Conservation (phyloP, 2,113 vertebrate species). For the Nerophis lumbriciformis region DNA sequence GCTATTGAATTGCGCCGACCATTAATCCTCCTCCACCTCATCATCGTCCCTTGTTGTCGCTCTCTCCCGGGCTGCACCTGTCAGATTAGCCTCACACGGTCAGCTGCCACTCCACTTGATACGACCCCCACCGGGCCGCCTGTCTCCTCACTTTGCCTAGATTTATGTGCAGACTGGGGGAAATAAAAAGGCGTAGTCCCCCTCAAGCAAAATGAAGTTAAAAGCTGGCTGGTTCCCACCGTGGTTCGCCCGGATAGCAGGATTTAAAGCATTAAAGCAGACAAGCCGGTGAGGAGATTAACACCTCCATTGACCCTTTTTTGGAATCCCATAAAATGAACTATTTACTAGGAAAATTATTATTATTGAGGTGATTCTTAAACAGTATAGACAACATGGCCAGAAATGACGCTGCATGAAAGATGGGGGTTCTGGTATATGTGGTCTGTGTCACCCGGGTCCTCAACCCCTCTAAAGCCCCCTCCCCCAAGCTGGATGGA, state of each 20-base stretch:
- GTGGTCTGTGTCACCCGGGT: not conserved
- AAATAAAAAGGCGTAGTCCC: conserved; percentile 1
- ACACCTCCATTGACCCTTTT: conserved; percentile 8
- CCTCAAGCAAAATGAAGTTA: conserved; percentile 4
- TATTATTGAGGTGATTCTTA: conserved; percentile 1
- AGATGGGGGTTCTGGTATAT: not conserved
- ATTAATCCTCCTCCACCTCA: conserved; percentile 48
- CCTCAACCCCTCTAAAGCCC: conserved; percentile 30
- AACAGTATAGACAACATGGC: not conserved
- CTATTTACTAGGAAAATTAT: not conserved
- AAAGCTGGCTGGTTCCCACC: not conserved
- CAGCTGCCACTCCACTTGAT: conserved; percentile 61
- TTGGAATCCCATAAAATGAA: conserved; percentile 7
- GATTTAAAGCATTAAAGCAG: conserved; percentile 9
- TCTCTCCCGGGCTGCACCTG: conserved; percentile 66
- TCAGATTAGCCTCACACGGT: conserved; percentile 65
- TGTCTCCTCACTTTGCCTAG: conserved; percentile 46
- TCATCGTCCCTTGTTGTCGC: conserved; percentile 56
- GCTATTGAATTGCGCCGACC: conserved; percentile 19
- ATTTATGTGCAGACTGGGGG: conserved; percentile 19
- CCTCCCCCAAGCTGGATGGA: conserved; percentile 39
- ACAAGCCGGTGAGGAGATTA: conserved; percentile 13
- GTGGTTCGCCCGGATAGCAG: conserved; percentile 6
- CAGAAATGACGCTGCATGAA: conserved; percentile 15
- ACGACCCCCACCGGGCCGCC: conserved; percentile 32